Evolutionary conservation across 2,113 vertebrate species (phyloP), one percentile per base, ranked within the genome.

Genomic region (Penelope pileata): DNA sequence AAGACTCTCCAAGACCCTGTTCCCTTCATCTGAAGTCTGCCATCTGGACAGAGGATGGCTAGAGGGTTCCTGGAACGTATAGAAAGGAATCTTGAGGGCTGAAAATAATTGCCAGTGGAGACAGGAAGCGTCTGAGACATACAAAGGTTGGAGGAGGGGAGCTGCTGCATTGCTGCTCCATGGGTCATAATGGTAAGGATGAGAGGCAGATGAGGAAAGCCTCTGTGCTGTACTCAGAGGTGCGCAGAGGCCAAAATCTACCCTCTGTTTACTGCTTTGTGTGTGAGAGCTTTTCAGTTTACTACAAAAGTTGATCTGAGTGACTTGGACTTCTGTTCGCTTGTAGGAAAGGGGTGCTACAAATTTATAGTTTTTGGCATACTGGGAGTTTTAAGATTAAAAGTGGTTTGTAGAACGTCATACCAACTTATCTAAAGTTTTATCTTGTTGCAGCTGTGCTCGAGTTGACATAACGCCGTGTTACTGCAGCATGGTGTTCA

Each of bases 21-120:
- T 92, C 79, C 83, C 90, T 93, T 96, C 93, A 92, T 83, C 93
- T 93, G 86, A 92, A 93, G 93, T 47, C 86, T 97, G 96, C 93
- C 97, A 95, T 97, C 94, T 96, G 96, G 95, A 96, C 84, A 78
- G 94, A 85, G 93, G 95, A 95, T 96, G 95, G 93, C 86, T 95
- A 85, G 93, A 94, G 90, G 90, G 90, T 91, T 97, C 77, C 80
- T 97, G 95, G 94, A 96, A 97, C 93, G 11, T 96, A 96, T 83
- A 96, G 94, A 97, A 97, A 95, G 91, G 95, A 96, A 97, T 97
- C 86, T 91, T 38, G 91, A 96, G 90, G 81, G 95, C 94, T 96
- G 86, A 94, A 96, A 97, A 96, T 97, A 97, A 96, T 94, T 95
- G 90, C 89, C 83, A 93, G 67, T 87, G 95, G 95, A 97, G 95